phyloP scores from a whole-genome alignment of 2,113 vertebrate genomes.

The Pelobates fuscus region DNA sequence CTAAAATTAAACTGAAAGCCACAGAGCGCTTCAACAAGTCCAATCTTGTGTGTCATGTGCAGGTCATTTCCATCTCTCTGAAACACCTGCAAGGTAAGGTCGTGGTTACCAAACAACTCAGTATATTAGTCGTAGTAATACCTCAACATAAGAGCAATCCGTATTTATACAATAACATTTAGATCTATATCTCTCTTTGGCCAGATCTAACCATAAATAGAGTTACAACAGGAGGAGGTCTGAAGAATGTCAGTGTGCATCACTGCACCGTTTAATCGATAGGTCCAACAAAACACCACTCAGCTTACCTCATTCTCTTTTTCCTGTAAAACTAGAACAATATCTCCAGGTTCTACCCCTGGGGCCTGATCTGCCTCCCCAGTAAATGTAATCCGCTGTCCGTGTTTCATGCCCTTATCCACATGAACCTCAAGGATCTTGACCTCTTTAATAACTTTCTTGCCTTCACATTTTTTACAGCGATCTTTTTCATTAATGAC shows the following conservation, averaged over 20 bases:
- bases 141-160: no score
- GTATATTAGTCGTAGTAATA: no score
- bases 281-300: background rate
- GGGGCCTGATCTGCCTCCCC: constrained; percentile 98
- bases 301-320: constrained; percentile 91
- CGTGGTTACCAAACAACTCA: background rate
- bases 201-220: no score
- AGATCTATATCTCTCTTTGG: no score
- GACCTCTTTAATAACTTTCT: constrained; percentile 96
- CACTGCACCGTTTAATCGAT: no score
- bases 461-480: constrained; percentile 98
- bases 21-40: constrained; percentile 94
- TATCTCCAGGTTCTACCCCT: constrained; percentile 93
- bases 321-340: constrained; percentile 93
- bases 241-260: no score
- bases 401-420: constrained; percentile 98
- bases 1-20: constrained; percentile 95
- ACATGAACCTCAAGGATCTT: constrained; percentile 98
- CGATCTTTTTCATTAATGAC: constrained; percentile 98
- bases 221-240: no score
- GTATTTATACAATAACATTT: no score
- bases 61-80: constrained; percentile 90
- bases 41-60: constrained; percentile 94
- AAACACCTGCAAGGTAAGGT: constrained; percentile 66
- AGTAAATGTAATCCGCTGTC: constrained; percentile 95